phyloP scores from a whole-genome alignment of 1,140 invertebrate species.

The Sipha flava region DNA sequence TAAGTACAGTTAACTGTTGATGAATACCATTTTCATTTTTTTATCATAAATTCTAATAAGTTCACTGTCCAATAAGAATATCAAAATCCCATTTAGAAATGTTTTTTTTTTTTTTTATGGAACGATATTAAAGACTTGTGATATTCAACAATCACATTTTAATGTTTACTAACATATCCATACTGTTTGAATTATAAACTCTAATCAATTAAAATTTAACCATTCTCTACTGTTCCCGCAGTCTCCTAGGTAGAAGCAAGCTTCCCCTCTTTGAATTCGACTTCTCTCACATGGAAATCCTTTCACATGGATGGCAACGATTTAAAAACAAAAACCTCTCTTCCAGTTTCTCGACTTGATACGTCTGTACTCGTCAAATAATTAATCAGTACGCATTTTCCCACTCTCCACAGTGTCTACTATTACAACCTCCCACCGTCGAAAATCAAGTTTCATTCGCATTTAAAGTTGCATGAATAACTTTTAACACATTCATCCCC shows the following conservation, averaged over 20 bases:
- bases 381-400: slow-evolving; percentile 8
- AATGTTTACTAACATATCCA: too few species aligned
- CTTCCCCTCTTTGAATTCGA: background rate
- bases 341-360: slow-evolving; percentile 17
- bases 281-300: slow-evolving; percentile 15
- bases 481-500: slow-evolving; percentile 3
- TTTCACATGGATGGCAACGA: slow-evolving; percentile 5
- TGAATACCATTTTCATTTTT: too few species aligned
- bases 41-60: too few species aligned
- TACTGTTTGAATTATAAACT: too few species aligned
- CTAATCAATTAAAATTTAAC: too few species aligned
- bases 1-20: too few species aligned
- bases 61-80: too few species aligned
- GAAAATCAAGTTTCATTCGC: slow-evolving; percentile 28
- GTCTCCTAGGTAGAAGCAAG: background rate
- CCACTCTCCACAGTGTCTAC: background rate
- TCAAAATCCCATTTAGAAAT: too few species aligned
- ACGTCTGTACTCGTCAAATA: slow-evolving; percentile 11
- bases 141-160: too few species aligned
- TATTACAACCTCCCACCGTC: too few species aligned
- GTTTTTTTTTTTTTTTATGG: too few species aligned
- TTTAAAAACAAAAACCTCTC: slow-evolving; percentile 19
- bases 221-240: background rate
- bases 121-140: too few species aligned
- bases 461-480: slow-evolving; percentile 24